These are phyloP conservation scores for Aphelinus atriplicis DNA, from an alignment of 1,140 invertebrate species.

Conservation along the genomic window DNA sequence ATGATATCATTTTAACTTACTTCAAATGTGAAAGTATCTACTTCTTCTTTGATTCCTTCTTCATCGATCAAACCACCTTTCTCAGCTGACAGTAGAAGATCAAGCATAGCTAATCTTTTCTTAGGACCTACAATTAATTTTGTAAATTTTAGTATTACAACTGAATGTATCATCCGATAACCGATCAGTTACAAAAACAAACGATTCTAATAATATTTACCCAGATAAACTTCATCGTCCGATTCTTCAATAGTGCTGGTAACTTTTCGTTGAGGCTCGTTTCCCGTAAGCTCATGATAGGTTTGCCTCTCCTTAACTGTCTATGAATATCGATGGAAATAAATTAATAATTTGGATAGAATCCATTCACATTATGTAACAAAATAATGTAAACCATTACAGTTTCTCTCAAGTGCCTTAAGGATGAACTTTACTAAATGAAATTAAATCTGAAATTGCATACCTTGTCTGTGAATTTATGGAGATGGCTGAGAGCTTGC, in stretches of 20 bases:
- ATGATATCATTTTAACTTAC: slow-evolving; percentile 49
- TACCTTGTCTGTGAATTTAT: neutral
- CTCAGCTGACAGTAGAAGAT: slow-evolving; percentile 76
- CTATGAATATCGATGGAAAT: neutral
- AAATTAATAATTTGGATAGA: neutral
- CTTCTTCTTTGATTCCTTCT: slow-evolving; percentile 80
- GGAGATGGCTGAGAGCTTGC: neutral
- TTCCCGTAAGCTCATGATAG: too few species aligned
- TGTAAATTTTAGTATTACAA: neutral
- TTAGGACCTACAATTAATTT: slow-evolving; percentile 54
- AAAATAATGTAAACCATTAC: too few species aligned
- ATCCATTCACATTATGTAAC: neutral
- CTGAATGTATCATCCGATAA: slow-evolving; percentile 4
- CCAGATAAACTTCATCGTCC: neutral
- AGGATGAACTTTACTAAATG: too few species aligned
- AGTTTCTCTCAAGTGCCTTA: too few species aligned
- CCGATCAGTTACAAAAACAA: neutral
- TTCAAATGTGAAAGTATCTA: slow-evolving; percentile 86
- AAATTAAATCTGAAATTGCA: too few species aligned
- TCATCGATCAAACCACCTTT: slow-evolving; percentile 66
- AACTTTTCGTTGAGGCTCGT: too few species aligned
- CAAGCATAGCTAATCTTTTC: slow-evolving; percentile 80
- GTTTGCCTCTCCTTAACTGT: neutral
- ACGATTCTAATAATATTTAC: neutral
- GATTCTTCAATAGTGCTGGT: neutral